Evolutionary conservation across 2,113 vertebrate species (phyloP).

Genomic region (Ploceus nigricollis): DNA sequence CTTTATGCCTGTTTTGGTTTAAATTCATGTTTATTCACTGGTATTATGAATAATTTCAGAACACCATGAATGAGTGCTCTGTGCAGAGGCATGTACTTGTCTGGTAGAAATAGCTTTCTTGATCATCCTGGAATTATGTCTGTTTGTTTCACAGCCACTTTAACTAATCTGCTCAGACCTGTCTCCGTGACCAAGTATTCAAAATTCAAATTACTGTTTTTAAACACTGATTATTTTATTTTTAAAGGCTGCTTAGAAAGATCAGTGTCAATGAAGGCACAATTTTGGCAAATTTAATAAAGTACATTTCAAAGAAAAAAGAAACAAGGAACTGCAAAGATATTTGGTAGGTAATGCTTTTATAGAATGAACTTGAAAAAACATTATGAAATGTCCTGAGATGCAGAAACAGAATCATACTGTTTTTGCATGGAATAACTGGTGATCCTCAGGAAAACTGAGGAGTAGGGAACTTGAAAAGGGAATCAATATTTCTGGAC

Average conservation of each 20-base stretch:
- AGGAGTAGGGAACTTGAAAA: neutral
- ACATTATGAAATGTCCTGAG: neutral
- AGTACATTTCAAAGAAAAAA: neutral
- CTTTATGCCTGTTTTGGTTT: constrained; percentile 11
- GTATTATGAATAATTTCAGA: neutral
- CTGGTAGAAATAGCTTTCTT: neutral
- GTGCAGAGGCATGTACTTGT: neutral
- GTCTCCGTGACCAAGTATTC: neutral
- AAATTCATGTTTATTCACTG: neutral
- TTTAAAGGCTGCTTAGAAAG: neutral
- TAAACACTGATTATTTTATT: neutral
- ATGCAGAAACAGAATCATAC: neutral
- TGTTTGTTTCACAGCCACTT: neutral
- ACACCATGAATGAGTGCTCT: neutral
- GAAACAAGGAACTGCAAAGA: neutral
- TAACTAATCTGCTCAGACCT: neutral
- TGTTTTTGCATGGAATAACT: neutral
- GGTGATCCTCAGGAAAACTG: neutral
- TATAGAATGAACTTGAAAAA: neutral
- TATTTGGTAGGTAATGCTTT: neutral
- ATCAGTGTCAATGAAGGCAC: neutral
- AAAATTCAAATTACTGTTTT: neutral
- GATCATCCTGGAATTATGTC: neutral
- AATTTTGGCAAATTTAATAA: neutral
- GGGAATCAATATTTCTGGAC: neutral